A percentile compares a stretch with the other conserved stretches of the same genome.
Evolutionary conservation across 2,888 invertebrate genomes (phyloP).

Genomic region (Galeopsomyia nigrocyanea): DNA sequence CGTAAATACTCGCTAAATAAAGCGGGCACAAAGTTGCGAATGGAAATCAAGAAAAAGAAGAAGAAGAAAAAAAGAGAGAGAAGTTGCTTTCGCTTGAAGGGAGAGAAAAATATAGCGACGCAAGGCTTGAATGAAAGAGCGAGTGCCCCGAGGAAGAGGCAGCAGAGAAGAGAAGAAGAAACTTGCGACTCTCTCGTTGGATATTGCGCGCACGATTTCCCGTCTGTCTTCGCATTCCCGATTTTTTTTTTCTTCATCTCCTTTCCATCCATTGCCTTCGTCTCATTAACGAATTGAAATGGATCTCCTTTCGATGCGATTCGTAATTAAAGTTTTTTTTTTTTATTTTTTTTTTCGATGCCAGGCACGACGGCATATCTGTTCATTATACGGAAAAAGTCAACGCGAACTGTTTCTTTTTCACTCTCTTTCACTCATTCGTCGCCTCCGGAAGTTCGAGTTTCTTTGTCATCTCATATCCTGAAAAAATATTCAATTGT

Average conservation of each 20-base stretch:
- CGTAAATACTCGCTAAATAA: conserved; percentile 18
- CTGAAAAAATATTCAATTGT: too few relatives aligned
- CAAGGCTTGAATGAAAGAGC: conserved; percentile 13
- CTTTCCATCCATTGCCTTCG: not conserved
- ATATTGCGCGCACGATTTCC: conserved; percentile 57
- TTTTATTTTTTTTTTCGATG: too few relatives aligned
- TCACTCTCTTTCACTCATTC: not conserved
- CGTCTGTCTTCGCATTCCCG: conserved; percentile 47
- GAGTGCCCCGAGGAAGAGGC: conserved; percentile 8
- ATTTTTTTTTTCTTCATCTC: conserved; percentile 36
- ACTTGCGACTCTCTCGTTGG: conserved; percentile 47
- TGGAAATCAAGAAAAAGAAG: conserved; percentile 34
- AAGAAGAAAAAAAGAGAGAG: not conserved
- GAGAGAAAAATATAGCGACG: not conserved
- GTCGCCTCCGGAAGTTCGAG: not conserved
- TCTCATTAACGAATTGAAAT: conserved; percentile 24
- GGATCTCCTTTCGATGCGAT: too few relatives aligned
- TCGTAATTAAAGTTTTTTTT: too few relatives aligned
- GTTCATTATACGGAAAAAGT: not conserved
- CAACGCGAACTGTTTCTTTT: not conserved
- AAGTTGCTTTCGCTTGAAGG: not conserved
- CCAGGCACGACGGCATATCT: too few relatives aligned
- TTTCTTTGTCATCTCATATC: too few relatives aligned
- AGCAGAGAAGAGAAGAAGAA: conserved; percentile 22
- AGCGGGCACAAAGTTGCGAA: conserved; percentile 23